phyloP scores from a whole-genome alignment of 2,113 vertebrate species.

The Microcebus murinus region DNA sequence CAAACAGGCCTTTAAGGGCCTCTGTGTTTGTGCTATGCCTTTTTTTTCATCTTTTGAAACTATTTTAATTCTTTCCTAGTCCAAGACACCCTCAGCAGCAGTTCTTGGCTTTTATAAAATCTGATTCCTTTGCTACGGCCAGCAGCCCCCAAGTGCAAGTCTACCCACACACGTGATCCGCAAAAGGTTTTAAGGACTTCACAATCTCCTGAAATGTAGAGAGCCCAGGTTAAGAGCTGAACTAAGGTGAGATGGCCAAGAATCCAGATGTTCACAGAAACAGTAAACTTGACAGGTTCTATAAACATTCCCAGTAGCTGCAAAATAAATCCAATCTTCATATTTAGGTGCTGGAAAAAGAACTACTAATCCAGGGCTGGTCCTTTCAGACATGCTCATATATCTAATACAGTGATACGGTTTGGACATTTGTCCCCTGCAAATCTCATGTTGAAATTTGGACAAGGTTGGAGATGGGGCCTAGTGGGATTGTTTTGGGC shows the following conservation, averaged over 20 bases:
- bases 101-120: neutral
- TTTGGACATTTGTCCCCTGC: neutral
- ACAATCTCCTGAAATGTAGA: neutral
- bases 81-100: neutral
- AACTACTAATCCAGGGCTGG: neutral
- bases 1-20: neutral
- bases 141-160: neutral
- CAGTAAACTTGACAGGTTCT: neutral
- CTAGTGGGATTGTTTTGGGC: neutral
- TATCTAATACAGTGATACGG: neutral
- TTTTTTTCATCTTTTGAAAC: neutral
- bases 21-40: neutral
- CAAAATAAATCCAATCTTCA: neutral
- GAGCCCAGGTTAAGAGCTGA: neutral
- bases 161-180: neutral
- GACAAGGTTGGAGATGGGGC: neutral
- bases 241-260: neutral
- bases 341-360: neutral
- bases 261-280: neutral
- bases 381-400: neutral
- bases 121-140: neutral
- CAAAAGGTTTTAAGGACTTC: neutral
- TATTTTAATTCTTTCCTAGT: slow-evolving; percentile 2
- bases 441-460: neutral
- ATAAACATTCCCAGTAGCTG: neutral